Evolutionary conservation across 2,797 vertebrate genomes (phyloP).

Genomic region (Erithacus rubecula): DNA sequence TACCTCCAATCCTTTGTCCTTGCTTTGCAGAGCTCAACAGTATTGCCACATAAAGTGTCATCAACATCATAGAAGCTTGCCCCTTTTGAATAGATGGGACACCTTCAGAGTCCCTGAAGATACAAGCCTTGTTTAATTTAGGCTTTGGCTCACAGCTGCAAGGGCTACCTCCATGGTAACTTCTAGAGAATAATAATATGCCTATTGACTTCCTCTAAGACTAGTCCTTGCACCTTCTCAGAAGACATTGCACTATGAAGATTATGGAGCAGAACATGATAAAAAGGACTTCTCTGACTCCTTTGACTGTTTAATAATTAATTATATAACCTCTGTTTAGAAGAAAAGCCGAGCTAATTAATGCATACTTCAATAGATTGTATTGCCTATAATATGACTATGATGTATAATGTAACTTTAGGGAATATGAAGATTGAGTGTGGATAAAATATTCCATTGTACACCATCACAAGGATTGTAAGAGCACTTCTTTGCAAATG

Average conservation of each 20-base stretch:
- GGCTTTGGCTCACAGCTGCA: neutral
- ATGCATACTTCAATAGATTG: neutral
- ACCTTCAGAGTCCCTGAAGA: neutral
- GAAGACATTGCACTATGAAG: neutral
- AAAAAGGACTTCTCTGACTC: slow-evolving; percentile 26
- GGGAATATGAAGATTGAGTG: slow-evolving; percentile 30
- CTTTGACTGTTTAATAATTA: slow-evolving; percentile 55
- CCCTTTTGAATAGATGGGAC: neutral
- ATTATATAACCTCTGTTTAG: slow-evolving; percentile 20
- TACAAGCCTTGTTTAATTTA: neutral
- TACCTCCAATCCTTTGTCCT: neutral
- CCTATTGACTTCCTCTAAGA: neutral
- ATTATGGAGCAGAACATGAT: slow-evolving; percentile 42
- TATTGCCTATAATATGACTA: neutral
- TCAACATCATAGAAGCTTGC: neutral
- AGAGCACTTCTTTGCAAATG: slow-evolving; percentile 44
- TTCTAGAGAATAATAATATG: neutral
- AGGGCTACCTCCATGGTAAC: neutral
- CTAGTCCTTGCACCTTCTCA: neutral
- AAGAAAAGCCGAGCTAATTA: slow-evolving; percentile 55
- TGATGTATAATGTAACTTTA: slow-evolving; percentile 18
- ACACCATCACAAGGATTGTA: slow-evolving; percentile 10
- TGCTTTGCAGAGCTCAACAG: neutral
- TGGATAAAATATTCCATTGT: neutral
- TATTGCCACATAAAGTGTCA: neutral